Percentiles rank a stretch among this genome's conserved stretches.
These are phyloP conservation scores for Haplotaxodon microlepis DNA, from an alignment of 2,113 vertebrate species.

Conservation along the genomic window DNA sequence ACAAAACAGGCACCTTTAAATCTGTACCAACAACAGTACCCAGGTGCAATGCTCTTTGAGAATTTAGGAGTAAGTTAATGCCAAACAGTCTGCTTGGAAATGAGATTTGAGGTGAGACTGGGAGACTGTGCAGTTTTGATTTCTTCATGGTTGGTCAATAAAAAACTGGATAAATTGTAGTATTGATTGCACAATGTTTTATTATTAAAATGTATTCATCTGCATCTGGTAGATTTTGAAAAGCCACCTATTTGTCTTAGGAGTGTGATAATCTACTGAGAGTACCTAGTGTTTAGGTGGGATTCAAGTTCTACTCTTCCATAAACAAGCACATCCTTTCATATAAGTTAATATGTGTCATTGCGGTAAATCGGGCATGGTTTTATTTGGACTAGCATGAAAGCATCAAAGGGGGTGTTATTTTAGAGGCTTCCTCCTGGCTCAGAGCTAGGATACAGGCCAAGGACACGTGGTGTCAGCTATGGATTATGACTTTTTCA, in stretches of 20 bases:
- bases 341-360: constrained; percentile 6
- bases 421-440: constrained; percentile 30
- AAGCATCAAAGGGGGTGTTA: constrained; percentile 11
- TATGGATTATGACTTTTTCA: constrained; percentile 18
- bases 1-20: background rate
- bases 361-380: background rate
- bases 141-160: background rate
- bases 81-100: background rate
- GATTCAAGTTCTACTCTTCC: background rate
- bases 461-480: constrained; percentile 11
- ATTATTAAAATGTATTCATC: background rate
- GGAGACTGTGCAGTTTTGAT: background rate
- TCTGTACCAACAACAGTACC: background rate
- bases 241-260: background rate
- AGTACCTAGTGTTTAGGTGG: background rate
- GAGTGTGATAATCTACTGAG: background rate
- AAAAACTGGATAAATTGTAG: background rate
- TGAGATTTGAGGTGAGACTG: background rate
- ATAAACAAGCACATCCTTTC: background rate
- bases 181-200: background rate
- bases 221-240: background rate
- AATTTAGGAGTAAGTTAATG: background rate
- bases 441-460: constrained; percentile 7
- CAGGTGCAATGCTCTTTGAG: background rate
- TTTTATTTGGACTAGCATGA: constrained; percentile 17